Conservation (phyloP, 2,797 vertebrate species). For the Smutsia temminckii region DNA sequence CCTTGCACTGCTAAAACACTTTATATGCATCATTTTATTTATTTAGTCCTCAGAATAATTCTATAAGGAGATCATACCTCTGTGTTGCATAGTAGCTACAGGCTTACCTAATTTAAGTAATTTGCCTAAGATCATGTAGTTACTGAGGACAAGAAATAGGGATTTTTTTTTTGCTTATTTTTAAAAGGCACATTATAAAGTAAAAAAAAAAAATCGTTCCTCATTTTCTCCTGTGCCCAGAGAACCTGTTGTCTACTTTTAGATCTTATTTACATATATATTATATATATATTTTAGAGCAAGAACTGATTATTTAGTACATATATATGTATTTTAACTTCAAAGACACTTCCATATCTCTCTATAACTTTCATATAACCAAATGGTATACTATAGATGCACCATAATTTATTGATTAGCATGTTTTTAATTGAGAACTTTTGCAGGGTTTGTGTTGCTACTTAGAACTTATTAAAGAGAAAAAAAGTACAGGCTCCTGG, state of each 20-base stretch:
- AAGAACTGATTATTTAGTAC: neutral
- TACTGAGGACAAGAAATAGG: neutral
- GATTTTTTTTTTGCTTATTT: slow-evolving; percentile 24
- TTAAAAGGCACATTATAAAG: neutral
- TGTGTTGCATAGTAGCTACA: neutral
- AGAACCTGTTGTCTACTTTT: neutral
- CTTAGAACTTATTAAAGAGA: neutral
- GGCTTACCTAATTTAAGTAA: neutral
- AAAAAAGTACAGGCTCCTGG: neutral
- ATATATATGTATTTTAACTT: neutral
- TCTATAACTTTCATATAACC: neutral
- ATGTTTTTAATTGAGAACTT: neutral
- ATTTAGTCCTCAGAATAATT: slow-evolving; percentile 9
- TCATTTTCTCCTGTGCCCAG: neutral
- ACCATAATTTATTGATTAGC: slow-evolving; percentile 23
- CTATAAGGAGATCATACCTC: neutral
- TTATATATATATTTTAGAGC: neutral
- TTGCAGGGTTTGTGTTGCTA: neutral
- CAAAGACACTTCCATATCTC: neutral
- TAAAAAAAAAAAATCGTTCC: neutral
- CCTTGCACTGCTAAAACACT: neutral
- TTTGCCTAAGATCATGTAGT: neutral
- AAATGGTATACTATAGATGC: neutral
- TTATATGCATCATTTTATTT: neutral
- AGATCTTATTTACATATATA: neutral